Evolutionary conservation across 2,888 invertebrate genomes (phyloP), one percentile per base, ranked within the genome.

Genomic region (Drosophila mulleri): DNA sequence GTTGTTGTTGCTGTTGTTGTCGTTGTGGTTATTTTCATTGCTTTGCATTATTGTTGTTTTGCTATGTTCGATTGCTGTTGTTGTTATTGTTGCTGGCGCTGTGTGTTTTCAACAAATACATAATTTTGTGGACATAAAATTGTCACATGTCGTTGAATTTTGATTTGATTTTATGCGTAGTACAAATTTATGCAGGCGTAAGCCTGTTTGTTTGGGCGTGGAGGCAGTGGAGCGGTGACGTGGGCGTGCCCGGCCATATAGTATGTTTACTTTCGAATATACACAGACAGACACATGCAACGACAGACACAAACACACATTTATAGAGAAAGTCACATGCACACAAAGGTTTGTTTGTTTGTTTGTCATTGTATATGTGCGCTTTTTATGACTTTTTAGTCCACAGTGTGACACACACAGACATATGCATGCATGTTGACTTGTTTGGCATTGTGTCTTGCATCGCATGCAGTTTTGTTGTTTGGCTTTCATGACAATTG

Each of bases 111-210:
- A 88, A 86, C 86, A 87, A 87, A 87, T 88, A 88, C 86, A 86
- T 87, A 87, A 87, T 87, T 88, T 87, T 88, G 86, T 86, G 82
- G 88, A 88, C 88, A 88, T 86, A 82, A 88, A 87, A 87, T 88
- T 87, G 88, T 88, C 87, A 88, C 88, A 87, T 88, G 88, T 86
- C 86, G 88, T 86, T 87, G 86, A 86, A 87, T 87, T 88, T 87
- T 87, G 86, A 87, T 87, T 87, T 87, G 86, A 87, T 87, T 83
- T 87, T 83, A 88, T 87, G 88, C 88, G 86, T 88, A 72, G 71
- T 80, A 81, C 75, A 88, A 85, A 85, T 85, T 85, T 85, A 85
- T 85, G 84, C 88, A 82, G 87, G 67, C 84, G 80, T 83, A 75
- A 47, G 83, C 68, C 70, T 71, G 67, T 63, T 72, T 77, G 60